These are phyloP conservation scores for Petrocephalus microphthalmus DNA, from an alignment of 2,113 vertebrate species.

Conservation along the genomic window DNA sequence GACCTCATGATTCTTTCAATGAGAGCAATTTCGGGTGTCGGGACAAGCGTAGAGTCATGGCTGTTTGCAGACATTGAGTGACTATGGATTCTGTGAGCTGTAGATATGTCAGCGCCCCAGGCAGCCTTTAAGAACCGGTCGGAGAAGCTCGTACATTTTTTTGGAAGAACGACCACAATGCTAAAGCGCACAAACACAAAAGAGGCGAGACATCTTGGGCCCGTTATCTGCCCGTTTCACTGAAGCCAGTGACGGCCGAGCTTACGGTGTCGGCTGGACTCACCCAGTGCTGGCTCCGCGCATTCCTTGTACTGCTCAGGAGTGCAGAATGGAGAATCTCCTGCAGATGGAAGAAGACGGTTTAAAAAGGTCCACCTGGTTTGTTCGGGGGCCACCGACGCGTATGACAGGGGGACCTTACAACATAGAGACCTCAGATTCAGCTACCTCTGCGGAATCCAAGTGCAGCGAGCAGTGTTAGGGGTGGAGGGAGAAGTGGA, in stretches of 20 bases:
- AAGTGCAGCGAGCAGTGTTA: background rate
- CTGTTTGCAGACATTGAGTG: background rate
- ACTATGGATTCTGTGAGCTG: background rate
- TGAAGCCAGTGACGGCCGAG: background rate
- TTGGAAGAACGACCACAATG: background rate
- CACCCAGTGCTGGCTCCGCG: slow-evolving; percentile 89
- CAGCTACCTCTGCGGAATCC: background rate
- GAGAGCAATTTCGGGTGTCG: background rate
- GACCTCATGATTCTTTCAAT: background rate
- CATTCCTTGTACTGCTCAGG: slow-evolving; percentile 99
- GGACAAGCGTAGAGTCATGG: too few relatives aligned
- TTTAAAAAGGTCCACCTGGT: background rate
- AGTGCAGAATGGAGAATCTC: slow-evolving; percentile 91
- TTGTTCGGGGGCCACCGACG: too few relatives aligned
- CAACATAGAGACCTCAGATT: background rate
- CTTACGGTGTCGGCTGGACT: slow-evolving; percentile 46
- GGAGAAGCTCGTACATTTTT: background rate
- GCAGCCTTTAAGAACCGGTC: background rate
- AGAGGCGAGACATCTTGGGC: background rate
- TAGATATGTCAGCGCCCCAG: background rate
- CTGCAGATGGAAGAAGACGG: slow-evolving; percentile 55
- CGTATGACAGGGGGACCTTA: background rate
- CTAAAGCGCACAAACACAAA: background rate
- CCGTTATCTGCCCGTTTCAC: background rate
- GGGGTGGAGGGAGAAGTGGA: background rate